Base-by-base conservation (phyloP, 1,140 invertebrate genomes). In the Daktulosphaira vitifoliae region DNA sequence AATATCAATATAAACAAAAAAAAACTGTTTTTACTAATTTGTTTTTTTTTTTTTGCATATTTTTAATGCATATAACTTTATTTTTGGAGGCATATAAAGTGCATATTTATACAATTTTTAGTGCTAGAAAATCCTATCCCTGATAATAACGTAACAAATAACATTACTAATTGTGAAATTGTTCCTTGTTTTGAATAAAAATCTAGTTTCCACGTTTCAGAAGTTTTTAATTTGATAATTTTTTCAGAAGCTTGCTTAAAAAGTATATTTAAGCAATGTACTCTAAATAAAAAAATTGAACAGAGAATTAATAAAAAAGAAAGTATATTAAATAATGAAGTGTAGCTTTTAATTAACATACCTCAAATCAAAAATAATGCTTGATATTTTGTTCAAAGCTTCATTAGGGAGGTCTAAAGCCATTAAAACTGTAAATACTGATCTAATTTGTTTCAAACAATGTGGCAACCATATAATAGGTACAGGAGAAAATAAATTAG, bases 171-270 rank as follows among this genome's bases (percentile, higher is more conserved):
- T 73, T 88, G 83, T 9, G 91, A 93, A 38, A 90, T 85, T 29
- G 87, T 87, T 22, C 87, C 88, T 72, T 85, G 82, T 69, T 86
- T 82, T 68, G 88, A 86, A 71, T 85, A 84, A 67, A 90, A 87
- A 68, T 92, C 86, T 54, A 94, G 83, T 69, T 84, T 81, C 93
- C 94, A 98, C 0, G 82, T 88, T 77, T 98, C 94, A 70, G 86
- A 84, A 42, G 81, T 82, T 51, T 82, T 79, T 2, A 97, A 77
- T n/a, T 81, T 79, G 70, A 84, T 82, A 29, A 95, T 83, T 70
- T 89, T 86, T 70, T 88, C 84, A 1, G 82, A 81, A 4, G 91
- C 85, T 72, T 93, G 87, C 72, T 88, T 87, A 53, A 97, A 86
- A 65, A 96, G 79, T 49, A 85, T 85, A 18, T 83, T 82, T 78